Conservation (phyloP, 2,797 vertebrate genomes). For the Danio aesculapii region DNA sequence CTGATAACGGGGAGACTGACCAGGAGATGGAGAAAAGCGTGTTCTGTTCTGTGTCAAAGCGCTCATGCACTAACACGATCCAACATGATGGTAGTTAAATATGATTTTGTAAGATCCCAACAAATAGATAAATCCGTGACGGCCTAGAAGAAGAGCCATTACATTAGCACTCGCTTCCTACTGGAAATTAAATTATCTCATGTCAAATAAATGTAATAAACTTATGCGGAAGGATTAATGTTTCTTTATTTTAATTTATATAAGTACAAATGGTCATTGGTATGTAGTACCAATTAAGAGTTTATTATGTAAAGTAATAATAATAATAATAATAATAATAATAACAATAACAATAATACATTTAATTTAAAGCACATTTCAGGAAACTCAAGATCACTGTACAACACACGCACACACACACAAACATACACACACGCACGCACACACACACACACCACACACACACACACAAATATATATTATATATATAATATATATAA, state of each 20-base stretch:
- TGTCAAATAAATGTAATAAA: conserved; percentile 3
- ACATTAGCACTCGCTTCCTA: conserved; percentile 16
- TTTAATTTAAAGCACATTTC: too few species aligned
- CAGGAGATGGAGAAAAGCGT: conserved; percentile 47
- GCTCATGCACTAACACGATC: not conserved
- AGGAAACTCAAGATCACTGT: too few species aligned
- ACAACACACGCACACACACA: too few species aligned
- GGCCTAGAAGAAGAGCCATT: not conserved
- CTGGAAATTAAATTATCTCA: not conserved
- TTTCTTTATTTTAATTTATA: not conserved
- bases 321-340: too few species aligned
- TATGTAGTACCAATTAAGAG: too few species aligned
- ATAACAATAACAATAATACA: too few species aligned
- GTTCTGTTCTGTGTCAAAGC: conserved; percentile 1
- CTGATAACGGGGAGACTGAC: conserved; percentile 62
- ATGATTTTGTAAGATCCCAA: not conserved
- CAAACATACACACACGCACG: too few species aligned
- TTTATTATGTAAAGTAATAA: too few species aligned
- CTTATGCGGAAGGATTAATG: not conserved
- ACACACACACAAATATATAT: too few species aligned
- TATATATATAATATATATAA: too few species aligned
- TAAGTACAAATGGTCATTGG: not conserved
- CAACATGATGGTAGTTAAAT: not conserved
- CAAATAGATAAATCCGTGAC: not conserved
- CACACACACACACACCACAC: too few species aligned